These are phyloP conservation scores for Invenusta paracnida DNA, from an alignment of 2,888 invertebrate species.

Conservation along the genomic window DNA sequence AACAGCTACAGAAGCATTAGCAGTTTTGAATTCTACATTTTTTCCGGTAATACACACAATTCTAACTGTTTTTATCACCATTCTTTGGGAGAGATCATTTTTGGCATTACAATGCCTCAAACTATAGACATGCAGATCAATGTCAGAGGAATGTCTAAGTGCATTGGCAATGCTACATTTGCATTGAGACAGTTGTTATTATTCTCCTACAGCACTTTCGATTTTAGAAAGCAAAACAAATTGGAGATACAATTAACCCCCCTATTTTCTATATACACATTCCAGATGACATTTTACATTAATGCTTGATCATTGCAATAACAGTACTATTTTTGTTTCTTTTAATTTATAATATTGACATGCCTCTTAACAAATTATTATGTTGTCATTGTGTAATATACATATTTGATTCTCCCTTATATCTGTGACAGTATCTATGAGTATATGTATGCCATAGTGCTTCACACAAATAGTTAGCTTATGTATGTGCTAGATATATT, in stretches of 20 bases:
- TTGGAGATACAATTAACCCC: not conserved
- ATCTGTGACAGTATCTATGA: too few relatives aligned
- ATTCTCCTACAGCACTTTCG: not conserved
- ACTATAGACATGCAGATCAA: constrained; percentile 4
- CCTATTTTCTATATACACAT: too few relatives aligned
- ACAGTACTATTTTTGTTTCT: too few relatives aligned
- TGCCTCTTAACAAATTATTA: too few relatives aligned
- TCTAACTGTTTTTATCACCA: not conserved
- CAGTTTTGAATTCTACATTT: not conserved
- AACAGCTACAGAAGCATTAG: not conserved
- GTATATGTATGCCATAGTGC: too few relatives aligned
- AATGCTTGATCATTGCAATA: too few relatives aligned
- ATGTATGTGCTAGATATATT: not conserved
- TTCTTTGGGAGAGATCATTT: not conserved
- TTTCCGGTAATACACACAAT: constrained; percentile 19
- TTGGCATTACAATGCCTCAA: not conserved
- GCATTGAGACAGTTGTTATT: not conserved
- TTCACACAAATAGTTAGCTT: not conserved
- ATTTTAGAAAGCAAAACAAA: not conserved
- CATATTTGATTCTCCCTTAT: too few relatives aligned
- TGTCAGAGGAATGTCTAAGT: constrained; percentile 11
- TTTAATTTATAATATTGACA: too few relatives aligned
- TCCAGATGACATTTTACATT: too few relatives aligned
- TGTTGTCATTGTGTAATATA: too few relatives aligned
- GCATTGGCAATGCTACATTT: constrained; percentile 3